phyloP scores from a whole-genome alignment of 2,888 invertebrate species.

The Tholera decimalis region DNA sequence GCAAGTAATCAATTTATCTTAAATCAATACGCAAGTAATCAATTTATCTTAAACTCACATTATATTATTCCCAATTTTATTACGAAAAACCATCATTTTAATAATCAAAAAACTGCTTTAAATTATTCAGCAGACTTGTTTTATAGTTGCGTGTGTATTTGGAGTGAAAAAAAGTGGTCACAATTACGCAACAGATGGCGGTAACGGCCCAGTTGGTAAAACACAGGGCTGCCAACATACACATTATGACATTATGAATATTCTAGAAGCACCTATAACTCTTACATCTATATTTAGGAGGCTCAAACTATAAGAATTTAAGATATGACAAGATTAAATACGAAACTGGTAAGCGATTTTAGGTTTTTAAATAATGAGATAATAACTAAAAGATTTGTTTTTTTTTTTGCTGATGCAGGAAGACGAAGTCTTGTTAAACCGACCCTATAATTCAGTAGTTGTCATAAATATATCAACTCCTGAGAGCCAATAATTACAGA shows the following conservation, averaged over 20 bases:
- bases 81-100: not conserved
- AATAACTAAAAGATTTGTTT: too few species aligned
- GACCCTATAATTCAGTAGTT: too few species aligned
- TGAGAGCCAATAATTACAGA: too few species aligned
- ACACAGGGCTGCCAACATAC: constrained; percentile 54
- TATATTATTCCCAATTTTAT: too few species aligned
- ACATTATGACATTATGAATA: not conserved
- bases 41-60: too few species aligned
- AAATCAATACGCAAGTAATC: too few species aligned
- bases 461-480: too few species aligned
- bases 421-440: too few species aligned
- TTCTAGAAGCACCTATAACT: not conserved
- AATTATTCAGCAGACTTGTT: constrained; percentile 25
- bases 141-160: constrained; percentile 55
- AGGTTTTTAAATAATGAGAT: too few species aligned
- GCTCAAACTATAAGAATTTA: not conserved
- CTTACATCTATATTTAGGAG: not conserved
- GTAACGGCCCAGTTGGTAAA: constrained; percentile 50
- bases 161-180: constrained; percentile 57
- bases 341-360: too few species aligned
- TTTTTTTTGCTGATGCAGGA: too few species aligned
- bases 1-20: too few species aligned
- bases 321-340: not conserved
- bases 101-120: not conserved
- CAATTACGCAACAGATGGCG: constrained; percentile 58